phyloP scores from a whole-genome alignment of 2,888 invertebrate species.

The Hypomecis atomaria region DNA sequence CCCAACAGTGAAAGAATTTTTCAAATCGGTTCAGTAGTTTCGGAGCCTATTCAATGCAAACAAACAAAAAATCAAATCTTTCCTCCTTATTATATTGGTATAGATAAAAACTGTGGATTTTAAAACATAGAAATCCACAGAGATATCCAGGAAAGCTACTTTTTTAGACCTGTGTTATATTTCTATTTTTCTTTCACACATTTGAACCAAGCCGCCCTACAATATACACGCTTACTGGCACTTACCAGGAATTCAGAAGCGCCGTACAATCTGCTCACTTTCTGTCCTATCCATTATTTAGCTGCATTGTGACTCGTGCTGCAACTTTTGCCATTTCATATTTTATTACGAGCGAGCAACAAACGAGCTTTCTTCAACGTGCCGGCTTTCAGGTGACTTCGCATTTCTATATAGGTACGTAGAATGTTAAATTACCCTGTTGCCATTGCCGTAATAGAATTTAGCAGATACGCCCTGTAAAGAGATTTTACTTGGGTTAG shows the following conservation, averaged over 20 bases:
- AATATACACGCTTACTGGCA: neutral
- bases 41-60: too few species aligned
- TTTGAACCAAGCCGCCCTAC: too few species aligned
- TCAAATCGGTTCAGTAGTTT: too few species aligned
- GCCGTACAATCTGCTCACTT: slow-evolving; percentile 5
- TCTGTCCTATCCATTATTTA: slow-evolving; percentile 23
- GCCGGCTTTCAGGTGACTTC: slow-evolving; percentile 29
- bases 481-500: neutral
- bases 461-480: neutral
- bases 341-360: slow-evolving; percentile 32
- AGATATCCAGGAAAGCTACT: too few species aligned
- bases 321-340: slow-evolving; percentile 27
- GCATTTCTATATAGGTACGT: slow-evolving; percentile 1
- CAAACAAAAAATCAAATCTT: too few species aligned
- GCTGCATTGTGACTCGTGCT: slow-evolving; percentile 22
- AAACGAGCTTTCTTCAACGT: slow-evolving; percentile 23
- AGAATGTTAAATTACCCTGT: neutral
- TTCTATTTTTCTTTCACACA: too few species aligned
- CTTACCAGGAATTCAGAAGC: neutral
- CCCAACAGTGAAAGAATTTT: too few species aligned
- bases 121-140: too few species aligned
- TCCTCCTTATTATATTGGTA: too few species aligned
- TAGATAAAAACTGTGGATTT: too few species aligned
- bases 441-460: neutral
- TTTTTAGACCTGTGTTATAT: too few species aligned